phyloP scores from a whole-genome alignment of 2,888 invertebrate species.

The Hymenopus coronatus region DNA sequence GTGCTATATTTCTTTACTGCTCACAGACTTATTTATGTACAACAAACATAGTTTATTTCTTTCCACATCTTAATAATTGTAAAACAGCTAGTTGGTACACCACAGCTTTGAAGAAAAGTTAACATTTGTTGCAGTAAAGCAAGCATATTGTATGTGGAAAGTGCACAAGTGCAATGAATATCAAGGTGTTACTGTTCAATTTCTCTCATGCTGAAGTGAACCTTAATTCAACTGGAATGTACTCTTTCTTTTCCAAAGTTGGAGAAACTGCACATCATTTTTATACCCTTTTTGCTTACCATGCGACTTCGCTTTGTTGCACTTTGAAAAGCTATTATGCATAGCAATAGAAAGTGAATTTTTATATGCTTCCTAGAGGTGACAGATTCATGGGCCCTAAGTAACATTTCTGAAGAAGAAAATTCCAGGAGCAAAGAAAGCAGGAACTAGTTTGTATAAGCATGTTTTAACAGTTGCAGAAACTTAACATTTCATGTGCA shows the following conservation, averaged over 20 bases:
- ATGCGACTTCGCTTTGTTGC: background rate
- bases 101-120: no score
- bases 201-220: no score
- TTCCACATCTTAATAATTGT: no score
- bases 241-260: background rate
- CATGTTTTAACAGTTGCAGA: background rate
- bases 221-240: no score
- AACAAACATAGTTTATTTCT: no score
- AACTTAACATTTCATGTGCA: background rate
- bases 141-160: no score
- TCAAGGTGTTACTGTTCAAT: no score
- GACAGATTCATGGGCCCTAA: slow-evolving; percentile 11
- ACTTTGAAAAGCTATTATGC: background rate
- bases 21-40: no score
- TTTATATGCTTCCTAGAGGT: background rate
- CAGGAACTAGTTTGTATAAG: background rate
- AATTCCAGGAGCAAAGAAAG: slow-evolving; percentile 3
- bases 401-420: background rate
- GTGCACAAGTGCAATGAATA: no score
- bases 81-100: no score
- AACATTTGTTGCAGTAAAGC: no score
- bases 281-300: background rate
- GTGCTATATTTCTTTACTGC: no score
- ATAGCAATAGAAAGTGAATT: slow-evolving; percentile 6
- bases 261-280: background rate